A percentile compares a stretch with the other conserved stretches of the same genome.
Evolutionary conservation across 2,113 vertebrate species (phyloP).

Genomic region (Apeltes quadracus): DNA sequence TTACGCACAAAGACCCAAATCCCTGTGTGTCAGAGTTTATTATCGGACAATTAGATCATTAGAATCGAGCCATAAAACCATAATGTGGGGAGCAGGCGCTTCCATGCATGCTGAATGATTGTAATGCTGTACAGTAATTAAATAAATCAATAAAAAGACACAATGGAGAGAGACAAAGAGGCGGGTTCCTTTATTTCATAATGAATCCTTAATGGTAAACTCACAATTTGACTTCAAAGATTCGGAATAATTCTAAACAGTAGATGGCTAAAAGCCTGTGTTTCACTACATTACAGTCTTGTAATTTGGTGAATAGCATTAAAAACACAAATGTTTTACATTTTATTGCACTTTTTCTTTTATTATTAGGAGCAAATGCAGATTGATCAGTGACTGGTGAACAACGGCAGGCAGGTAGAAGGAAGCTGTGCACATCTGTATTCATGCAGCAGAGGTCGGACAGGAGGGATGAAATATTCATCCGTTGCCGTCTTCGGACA

Average conservation of each 20-base stretch:
- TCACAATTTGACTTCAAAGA: not conserved
- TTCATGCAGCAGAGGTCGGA: conserved; percentile 48
- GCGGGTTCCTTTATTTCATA: not conserved
- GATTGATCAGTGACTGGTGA: not conserved
- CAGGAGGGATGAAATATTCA: conserved; percentile 76
- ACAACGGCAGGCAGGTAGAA: not conserved
- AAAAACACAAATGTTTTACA: too few species aligned
- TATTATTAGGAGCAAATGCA: not conserved
- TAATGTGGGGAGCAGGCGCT: too few species aligned
- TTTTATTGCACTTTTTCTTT: too few species aligned
- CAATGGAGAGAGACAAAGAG: not conserved
- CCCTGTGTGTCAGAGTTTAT: not conserved
- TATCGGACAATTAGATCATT: not conserved
- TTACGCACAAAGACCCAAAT: not conserved
- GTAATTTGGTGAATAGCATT: not conserved
- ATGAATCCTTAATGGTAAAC: not conserved
- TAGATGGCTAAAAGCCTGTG: not conserved
- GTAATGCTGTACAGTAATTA: not conserved
- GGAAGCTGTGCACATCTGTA: conserved; percentile 62
- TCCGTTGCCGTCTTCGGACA: conserved; percentile 72
- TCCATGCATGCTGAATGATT: too few species aligned
- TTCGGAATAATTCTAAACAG: not conserved
- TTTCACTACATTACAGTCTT: not conserved
- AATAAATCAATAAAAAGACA: not conserved
- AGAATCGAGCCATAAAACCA: too few species aligned